Conservation (phyloP, 2,113 vertebrate genomes). For the Elephas maximus region DNA sequence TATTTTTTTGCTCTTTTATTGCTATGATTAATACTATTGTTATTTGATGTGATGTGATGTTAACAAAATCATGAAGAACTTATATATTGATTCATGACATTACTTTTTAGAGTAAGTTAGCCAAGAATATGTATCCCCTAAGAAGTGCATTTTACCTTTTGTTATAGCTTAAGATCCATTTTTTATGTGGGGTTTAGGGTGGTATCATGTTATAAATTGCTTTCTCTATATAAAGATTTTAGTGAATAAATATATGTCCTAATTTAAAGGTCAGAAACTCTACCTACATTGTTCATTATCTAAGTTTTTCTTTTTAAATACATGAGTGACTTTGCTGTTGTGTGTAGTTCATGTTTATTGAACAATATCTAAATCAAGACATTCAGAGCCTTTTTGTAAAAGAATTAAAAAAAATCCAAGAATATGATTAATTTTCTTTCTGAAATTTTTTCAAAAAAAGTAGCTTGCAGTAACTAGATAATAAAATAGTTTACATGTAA, state of each 20-base stretch:
- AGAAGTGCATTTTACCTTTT: slow-evolving; percentile 2
- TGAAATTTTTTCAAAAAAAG: slow-evolving; percentile 11
- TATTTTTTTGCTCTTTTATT: slow-evolving; percentile 26
- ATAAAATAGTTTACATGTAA: neutral
- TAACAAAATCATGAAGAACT: neutral
- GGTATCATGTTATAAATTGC: slow-evolving; percentile 24
- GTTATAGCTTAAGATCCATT: neutral
- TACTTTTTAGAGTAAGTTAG: slow-evolving; percentile 9
- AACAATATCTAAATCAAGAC: slow-evolving; percentile 6
- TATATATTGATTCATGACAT: slow-evolving; percentile 15
- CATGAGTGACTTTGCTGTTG: neutral
- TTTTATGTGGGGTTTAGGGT: neutral
- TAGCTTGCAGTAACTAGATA: neutral
- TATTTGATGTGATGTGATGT: neutral
- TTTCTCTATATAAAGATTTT: slow-evolving; percentile 11
- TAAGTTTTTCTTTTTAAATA: neutral
- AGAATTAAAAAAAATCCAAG: neutral
- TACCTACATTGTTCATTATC: neutral
- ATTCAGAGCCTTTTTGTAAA: slow-evolving; percentile 35
- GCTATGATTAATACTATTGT: neutral
- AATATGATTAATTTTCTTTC: slow-evolving; percentile 12
- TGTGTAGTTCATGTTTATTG: neutral
- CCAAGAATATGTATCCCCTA: neutral
- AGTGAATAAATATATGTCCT: neutral
- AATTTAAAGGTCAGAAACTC: slow-evolving; percentile 39